These are phyloP conservation scores for Natator depressus DNA, from an alignment of 2,113 vertebrate species.

Conservation along the genomic window DNA sequence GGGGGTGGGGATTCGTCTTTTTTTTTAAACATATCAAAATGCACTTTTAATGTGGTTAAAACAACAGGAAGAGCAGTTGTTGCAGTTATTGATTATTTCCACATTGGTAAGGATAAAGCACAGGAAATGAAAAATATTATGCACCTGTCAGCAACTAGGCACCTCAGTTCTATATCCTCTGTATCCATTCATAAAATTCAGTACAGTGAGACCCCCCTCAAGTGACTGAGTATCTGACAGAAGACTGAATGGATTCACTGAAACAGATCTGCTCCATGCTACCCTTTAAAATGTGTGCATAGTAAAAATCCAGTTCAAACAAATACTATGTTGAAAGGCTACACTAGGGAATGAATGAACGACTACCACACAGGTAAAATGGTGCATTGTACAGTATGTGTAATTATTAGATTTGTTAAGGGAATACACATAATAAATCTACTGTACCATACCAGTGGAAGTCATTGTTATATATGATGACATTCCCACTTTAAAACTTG, in stretches of 20 bases:
- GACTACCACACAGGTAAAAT: neutral
- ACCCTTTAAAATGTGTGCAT: neutral
- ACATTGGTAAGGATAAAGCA: neutral
- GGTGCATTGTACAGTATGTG: neutral
- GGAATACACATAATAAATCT: constrained; percentile 14
- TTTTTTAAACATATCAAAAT: neutral
- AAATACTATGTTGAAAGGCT: neutral
- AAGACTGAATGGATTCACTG: neutral
- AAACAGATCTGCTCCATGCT: neutral
- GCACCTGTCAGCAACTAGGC: neutral
- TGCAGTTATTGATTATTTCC: neutral
- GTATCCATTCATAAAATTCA: neutral
- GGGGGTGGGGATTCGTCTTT: too few relatives aligned
- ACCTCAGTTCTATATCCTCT: neutral
- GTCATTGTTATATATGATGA: neutral
- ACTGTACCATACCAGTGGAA: neutral
- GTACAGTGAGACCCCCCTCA: neutral
- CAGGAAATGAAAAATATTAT: neutral
- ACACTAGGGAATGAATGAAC: neutral
- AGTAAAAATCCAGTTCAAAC: neutral
- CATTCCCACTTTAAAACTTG: neutral
- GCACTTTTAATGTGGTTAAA: neutral
- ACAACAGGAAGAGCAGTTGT: neutral
- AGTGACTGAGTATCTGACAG: neutral
- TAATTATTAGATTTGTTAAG: constrained; percentile 33